Percentiles rank a stretch among this genome's conserved stretches.
Conservation (phyloP, 2,113 vertebrate species). For the Dissostichus mawsoni region DNA sequence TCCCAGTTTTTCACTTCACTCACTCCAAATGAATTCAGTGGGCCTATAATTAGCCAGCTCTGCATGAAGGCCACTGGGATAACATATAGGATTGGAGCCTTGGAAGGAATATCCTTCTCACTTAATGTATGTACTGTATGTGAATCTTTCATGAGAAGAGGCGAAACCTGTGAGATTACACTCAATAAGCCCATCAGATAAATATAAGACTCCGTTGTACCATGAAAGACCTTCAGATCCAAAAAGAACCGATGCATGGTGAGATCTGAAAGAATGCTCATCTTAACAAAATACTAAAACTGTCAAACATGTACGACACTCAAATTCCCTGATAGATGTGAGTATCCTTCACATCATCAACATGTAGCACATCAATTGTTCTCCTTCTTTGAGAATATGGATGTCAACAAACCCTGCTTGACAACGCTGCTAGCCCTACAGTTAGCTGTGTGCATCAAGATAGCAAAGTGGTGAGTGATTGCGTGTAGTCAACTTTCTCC, state of each 20-base stretch:
- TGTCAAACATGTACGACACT: neutral
- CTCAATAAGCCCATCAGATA: constrained; percentile 31
- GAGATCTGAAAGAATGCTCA: constrained; percentile 25
- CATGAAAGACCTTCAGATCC: neutral
- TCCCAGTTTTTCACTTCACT: constrained; percentile 44
- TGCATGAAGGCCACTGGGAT: constrained; percentile 49
- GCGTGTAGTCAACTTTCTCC: no score
- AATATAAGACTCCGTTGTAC: constrained; percentile 13
- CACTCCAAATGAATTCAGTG: constrained; percentile 55
- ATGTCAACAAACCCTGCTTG: no score
- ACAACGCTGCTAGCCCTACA: no score
- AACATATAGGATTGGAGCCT: constrained; percentile 24
- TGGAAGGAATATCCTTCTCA: constrained; percentile 30
- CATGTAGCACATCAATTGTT: neutral
- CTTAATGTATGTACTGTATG: constrained; percentile 1
- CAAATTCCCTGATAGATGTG: neutral
- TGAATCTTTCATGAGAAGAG: constrained; percentile 58
- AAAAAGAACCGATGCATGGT: neutral
- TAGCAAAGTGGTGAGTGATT: no score
- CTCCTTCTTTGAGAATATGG: no score
- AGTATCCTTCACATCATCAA: neutral
- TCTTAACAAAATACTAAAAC: constrained; percentile 15
- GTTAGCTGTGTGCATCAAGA: no score
- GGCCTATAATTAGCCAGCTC: constrained; percentile 66
- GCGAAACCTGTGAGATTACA: constrained; percentile 13